Base-by-base conservation (phyloP, 2,113 vertebrate genomes). In the Serinus canaria region DNA sequence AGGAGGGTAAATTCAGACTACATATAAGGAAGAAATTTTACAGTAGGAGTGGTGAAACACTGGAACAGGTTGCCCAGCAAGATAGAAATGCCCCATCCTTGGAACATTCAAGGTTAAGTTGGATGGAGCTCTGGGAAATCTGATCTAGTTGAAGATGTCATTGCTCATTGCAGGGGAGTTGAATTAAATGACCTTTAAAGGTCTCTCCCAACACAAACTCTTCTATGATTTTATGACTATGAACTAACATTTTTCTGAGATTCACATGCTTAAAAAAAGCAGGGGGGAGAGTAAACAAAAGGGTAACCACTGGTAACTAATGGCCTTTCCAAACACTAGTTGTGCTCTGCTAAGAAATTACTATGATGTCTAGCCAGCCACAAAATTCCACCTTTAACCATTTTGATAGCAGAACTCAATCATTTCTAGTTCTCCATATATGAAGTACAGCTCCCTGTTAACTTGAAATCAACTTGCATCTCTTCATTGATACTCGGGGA, bases 41-140 rank as follows among this genome's bases (percentile, higher is more conserved):
- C 8, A 4, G 1, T 56, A 25, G 6, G 7, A 0, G 4, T 64
- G 21, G 7, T 49, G 28, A 55, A 44, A 37, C 33, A 41, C 15
- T 60, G 24, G 18, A 12, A 28, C 4, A 62, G 5, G 7, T 41
- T 83, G 2, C 16, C 41, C 63, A 70, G 41, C 13, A 35, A 47
- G 9, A 18, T 52, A 11, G 37, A 31, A 59, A 55, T 50, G 13
- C 1, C 11, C 4, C 17, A 43, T 55, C 3, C 16, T 7, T 68
- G 27, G 24, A 63, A 81, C 7, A 16, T 49, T 35, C 28, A 49
- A 81, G 12, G 30, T 43, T 39, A 58, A 39, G 24, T 18, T 50
- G 15, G n/a, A 72, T 0, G 1, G 30, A 56, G 33, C 10, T 84
- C 23, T 91, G 44, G 53, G 37, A 53, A 81, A 62, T 59, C 12